Conservation (phyloP, 1,140 invertebrate genomes). For the Brachionus calyciflorus region DNA sequence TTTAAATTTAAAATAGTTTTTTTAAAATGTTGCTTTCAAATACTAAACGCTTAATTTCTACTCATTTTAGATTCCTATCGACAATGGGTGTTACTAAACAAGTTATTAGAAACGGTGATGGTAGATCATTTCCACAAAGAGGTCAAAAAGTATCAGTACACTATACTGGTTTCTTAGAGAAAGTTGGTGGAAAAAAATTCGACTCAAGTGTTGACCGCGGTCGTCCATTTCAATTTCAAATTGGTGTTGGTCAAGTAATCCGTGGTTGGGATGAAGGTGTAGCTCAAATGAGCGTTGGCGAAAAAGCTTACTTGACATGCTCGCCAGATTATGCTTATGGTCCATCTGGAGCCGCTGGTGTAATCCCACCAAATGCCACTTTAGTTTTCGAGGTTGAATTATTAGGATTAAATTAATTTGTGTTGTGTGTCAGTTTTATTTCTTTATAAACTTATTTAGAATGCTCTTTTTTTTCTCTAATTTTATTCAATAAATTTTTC, state of each 20-base stretch:
- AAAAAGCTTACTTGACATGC: constrained; percentile 77
- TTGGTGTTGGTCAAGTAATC: constrained; percentile 74
- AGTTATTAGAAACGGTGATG: constrained; percentile 32
- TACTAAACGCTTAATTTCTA: not conserved
- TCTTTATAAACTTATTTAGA: too few species aligned
- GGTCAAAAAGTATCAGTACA: constrained; percentile 42
- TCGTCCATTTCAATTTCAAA: constrained; percentile 74
- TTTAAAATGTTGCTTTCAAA: not conserved
- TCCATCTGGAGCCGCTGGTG: constrained; percentile 38
- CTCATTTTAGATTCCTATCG: not conserved
- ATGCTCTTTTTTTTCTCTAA: too few species aligned
- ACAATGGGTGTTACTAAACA: constrained; percentile 41
- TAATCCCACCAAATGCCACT: constrained; percentile 64
- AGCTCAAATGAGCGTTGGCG: constrained; percentile 76
- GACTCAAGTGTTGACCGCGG: constrained; percentile 73
- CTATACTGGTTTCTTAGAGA: constrained; percentile 31
- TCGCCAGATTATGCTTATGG: constrained; percentile 73
- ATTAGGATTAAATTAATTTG: constrained; percentile 68
- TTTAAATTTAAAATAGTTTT: too few species aligned
- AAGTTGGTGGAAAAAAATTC: constrained; percentile 76
- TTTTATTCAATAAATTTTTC: too few species aligned
- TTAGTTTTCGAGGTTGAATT: constrained; percentile 80
- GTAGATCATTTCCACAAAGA: constrained; percentile 7
- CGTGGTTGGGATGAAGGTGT: constrained; percentile 77
- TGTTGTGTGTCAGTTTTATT: not conserved